Percentiles rank a stretch among this genome's conserved stretches.
Conservation (phyloP, 2,888 invertebrate species). For the Erebia ligea region DNA sequence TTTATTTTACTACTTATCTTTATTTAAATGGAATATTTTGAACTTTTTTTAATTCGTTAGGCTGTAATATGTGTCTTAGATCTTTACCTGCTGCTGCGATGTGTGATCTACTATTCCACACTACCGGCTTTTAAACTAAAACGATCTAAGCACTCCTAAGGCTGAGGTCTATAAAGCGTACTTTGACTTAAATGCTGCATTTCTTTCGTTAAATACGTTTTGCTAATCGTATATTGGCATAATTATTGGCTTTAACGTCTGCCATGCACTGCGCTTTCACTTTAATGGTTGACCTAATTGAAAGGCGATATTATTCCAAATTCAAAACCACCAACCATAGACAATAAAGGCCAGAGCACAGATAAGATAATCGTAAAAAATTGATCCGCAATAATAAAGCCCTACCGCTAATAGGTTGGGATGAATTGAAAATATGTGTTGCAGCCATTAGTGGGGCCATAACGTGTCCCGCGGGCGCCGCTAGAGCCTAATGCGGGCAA, state of each 20-base stretch:
- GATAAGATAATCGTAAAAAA: constrained; percentile 47
- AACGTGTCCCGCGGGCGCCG: constrained; percentile 60
- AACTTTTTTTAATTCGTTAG: background rate
- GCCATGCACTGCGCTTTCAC: no score
- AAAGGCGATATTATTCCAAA: constrained; percentile 9
- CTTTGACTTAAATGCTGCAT: no score
- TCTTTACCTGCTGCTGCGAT: background rate
- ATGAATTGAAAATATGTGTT: constrained; percentile 73
- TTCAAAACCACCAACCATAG: constrained; percentile 24
- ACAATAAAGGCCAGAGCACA: constrained; percentile 19
- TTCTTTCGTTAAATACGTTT: no score
- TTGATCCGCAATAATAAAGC: constrained; percentile 51
- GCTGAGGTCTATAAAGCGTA: no score
- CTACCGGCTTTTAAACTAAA: no score
- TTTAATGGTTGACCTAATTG: no score
- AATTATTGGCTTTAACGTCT: no score
- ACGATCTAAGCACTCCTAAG: no score
- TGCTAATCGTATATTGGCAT: no score
- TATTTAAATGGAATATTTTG: constrained; percentile 1
- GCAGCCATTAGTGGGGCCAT: constrained; percentile 63
- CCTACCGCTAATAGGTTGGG: constrained; percentile 53
- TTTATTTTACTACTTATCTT: constrained; percentile 9
- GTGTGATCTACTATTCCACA: no score
- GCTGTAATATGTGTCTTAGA: background rate
- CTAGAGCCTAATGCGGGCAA: constrained; percentile 54